These are phyloP conservation scores for Anguilla megastoma DNA, from an alignment of 2,797 vertebrate species.

Conservation along the genomic window DNA sequence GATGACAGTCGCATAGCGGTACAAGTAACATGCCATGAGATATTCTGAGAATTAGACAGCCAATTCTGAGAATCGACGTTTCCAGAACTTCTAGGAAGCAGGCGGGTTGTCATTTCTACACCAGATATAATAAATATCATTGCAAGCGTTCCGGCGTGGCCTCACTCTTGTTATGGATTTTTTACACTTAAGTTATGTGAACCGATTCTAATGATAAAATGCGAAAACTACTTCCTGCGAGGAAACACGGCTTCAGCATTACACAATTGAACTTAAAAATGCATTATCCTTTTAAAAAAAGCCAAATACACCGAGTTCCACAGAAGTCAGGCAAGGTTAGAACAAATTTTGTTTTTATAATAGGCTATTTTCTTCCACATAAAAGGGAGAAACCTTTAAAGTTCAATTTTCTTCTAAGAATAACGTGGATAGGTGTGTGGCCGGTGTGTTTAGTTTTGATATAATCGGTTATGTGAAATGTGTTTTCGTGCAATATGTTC, in stretches of 20 bases:
- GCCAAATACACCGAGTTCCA: not conserved
- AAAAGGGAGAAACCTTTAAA: not conserved
- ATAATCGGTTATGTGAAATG: not conserved
- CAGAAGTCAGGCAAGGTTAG: not conserved
- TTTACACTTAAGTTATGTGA: not conserved
- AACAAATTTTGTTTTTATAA: not conserved
- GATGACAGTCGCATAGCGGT: not conserved
- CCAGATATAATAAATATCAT: not conserved
- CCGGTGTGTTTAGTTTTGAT: not conserved
- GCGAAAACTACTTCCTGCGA: not conserved
- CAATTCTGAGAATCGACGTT: conserved; percentile 1
- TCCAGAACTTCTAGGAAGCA: not conserved
- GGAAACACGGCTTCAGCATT: not conserved
- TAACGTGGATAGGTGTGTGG: not conserved
- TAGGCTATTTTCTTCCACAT: not conserved
- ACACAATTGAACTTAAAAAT: not conserved
- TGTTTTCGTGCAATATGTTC: not conserved
- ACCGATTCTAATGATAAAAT: not conserved
- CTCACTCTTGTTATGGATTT: not conserved
- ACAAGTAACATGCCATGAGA: not conserved
- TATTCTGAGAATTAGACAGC: not conserved
- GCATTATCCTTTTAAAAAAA: not conserved
- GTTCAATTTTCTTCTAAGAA: not conserved
- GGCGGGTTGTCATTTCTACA: not conserved
- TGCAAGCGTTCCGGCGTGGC: not conserved